Conservation (phyloP, 2,113 vertebrate species). For the Noturus placidus region DNA sequence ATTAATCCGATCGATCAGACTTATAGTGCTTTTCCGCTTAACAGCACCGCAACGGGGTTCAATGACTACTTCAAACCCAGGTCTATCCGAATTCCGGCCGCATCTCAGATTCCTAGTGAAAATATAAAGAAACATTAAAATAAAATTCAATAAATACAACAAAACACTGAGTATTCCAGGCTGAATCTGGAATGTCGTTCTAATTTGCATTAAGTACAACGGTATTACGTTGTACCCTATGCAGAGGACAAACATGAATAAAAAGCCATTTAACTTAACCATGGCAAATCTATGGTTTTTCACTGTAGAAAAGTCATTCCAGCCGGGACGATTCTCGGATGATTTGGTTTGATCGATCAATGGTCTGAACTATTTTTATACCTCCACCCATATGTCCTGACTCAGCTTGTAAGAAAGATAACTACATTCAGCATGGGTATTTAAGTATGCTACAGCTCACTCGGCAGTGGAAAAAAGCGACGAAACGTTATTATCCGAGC, state of each 20-base stretch:
- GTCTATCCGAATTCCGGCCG: not conserved
- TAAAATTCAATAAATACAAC: not conserved
- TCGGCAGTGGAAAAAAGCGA: not conserved
- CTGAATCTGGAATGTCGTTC: not conserved
- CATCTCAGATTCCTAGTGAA: not conserved
- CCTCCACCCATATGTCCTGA: not conserved
- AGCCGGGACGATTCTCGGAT: not conserved
- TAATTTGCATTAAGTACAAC: not conserved
- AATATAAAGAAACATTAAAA: not conserved
- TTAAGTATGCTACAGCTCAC: not conserved
- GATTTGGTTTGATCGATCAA: not conserved
- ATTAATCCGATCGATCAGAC: constrained; percentile 24
- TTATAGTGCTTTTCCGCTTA: not conserved
- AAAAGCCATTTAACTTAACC: not conserved
- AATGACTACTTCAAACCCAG: not conserved
- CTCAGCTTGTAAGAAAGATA: not conserved
- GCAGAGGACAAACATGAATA: not conserved
- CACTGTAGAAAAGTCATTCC: not conserved
- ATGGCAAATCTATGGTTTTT: not conserved
- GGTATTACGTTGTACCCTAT: not conserved
- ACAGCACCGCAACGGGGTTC: not conserved
- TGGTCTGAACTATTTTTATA: not conserved
- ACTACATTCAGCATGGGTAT: not conserved
- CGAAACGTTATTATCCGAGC: not conserved
- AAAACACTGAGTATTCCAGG: not conserved